Conservation (phyloP, 2,797 vertebrate species). For the Tapera naevia region DNA sequence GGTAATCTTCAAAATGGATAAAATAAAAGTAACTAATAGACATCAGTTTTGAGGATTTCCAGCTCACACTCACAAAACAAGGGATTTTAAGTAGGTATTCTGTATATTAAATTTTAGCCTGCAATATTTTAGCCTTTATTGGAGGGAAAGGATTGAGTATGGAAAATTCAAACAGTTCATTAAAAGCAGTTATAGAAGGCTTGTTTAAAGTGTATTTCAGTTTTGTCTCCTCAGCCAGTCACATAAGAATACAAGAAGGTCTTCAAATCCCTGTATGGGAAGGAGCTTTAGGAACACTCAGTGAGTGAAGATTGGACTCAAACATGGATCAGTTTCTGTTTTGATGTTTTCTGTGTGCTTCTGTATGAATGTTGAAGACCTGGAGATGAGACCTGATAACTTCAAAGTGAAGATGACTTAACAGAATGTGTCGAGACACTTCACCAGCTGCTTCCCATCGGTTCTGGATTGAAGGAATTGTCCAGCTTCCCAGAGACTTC, state of each 20-base stretch:
- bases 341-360: background rate
- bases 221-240: background rate
- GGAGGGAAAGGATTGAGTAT: background rate
- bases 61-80: background rate
- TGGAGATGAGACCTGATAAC: background rate
- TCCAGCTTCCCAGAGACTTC: background rate
- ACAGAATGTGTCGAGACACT: background rate
- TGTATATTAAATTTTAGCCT: background rate
- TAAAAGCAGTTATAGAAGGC: background rate
- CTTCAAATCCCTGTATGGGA: background rate
- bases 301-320: background rate
- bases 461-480: background rate
- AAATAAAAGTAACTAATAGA: background rate
- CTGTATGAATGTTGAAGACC: background rate
- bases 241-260: background rate
- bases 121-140: background rate
- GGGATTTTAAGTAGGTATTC: background rate
- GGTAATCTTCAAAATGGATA: background rate
- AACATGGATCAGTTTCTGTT: background rate
- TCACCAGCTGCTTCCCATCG: background rate
- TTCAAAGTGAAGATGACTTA: background rate
- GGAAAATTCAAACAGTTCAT: background rate
- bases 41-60: background rate
- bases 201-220: background rate
- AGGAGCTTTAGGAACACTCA: background rate